Conservation (phyloP, 2,888 invertebrate species). For the Drosophila gaucha region DNA sequence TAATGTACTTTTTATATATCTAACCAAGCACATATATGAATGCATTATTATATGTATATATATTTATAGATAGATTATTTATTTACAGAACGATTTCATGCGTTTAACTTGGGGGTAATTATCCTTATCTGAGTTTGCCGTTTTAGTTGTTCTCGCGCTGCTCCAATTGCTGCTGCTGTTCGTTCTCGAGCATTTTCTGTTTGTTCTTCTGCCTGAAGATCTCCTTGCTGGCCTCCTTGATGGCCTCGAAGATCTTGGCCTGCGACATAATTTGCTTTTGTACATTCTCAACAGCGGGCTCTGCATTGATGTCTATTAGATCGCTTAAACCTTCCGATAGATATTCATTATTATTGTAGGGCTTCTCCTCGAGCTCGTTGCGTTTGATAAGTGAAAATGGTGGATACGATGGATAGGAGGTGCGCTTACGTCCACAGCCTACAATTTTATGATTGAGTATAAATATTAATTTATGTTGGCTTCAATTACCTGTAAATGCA, state of each 20-base stretch:
- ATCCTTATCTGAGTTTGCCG: not conserved
- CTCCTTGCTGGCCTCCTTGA: conserved; percentile 91
- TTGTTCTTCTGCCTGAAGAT: conserved; percentile 87
- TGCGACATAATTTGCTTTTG: conserved; percentile 92
- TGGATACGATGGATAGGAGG: conserved; percentile 81
- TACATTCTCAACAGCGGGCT: conserved; percentile 90
- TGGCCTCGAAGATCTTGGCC: conserved; percentile 90
- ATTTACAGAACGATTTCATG: conserved; percentile 43
- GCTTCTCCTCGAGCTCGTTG: conserved; percentile 84
- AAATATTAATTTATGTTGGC: too few relatives aligned
- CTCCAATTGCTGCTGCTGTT: conserved; percentile 56
- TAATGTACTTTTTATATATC: conserved; percentile 41
- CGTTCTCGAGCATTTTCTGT: conserved; percentile 70
- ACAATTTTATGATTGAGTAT: conserved; percentile 19
- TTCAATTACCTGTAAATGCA: conserved; percentile 90
- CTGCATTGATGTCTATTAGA: conserved; percentile 88
- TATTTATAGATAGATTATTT: conserved; percentile 23
- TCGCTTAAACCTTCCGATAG: conserved; percentile 88
- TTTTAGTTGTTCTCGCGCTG: conserved; percentile 61
- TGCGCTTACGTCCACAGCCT: conserved; percentile 92
- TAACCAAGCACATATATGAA: conserved; percentile 20
- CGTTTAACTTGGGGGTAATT: conserved; percentile 16
- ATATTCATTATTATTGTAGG: conserved; percentile 85
- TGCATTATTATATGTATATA: conserved; percentile 3
- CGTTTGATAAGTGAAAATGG: conserved; percentile 79